Base-by-base conservation (phyloP, 2,888 invertebrate species). In the Mayetiola destructor region DNA sequence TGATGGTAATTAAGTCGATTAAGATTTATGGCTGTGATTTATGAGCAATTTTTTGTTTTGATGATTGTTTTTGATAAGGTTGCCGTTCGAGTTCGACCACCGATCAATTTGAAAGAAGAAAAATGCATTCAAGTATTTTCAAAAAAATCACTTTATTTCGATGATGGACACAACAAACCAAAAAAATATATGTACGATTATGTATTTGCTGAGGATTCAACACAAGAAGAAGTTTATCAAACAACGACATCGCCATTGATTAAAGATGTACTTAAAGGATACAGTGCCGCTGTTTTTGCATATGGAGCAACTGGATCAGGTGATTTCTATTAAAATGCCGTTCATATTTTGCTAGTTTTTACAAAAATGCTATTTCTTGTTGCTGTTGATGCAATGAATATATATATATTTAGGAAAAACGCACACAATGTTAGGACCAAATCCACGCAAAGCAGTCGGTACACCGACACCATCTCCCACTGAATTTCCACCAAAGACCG, bases 231-330 rank as follows among this genome's bases (percentile, higher is more conserved):
- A 56, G 91, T 96, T 0, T 96, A 95, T 72, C 82, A 84, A 59
- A 80, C 82, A 5, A 92, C 94, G 1, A 88, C 93, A 23, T 85
- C 85, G 56, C 80, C 85, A 18, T 75, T 96, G 18, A 90, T 96
- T 2, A 82, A 83, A 42, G 90, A 88, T 65, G 88, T 96, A 1
- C 75, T 95, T 29, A 79, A 76, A 59, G 96, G 96, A 0, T 91
- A 87, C 68, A 94, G 94, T 65, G 95, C 90, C 0, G 94, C 95
- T 0, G 93, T 96, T 27, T 96, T 96, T 72, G 95, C 96, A 1
- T 96, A 72, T 58, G 73, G 73, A n/a, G 73, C 73, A 1, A 73
- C 73, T 0, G 73, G 73, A 1, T 72, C 73, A 0, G 72, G 48
- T 48, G 23, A 42, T 42, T 5, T 10, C 21, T 20, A 9, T 6